These are phyloP conservation scores for Ispidina lecontei DNA, from an alignment of 2,797 vertebrate species.

Conservation along the genomic window DNA sequence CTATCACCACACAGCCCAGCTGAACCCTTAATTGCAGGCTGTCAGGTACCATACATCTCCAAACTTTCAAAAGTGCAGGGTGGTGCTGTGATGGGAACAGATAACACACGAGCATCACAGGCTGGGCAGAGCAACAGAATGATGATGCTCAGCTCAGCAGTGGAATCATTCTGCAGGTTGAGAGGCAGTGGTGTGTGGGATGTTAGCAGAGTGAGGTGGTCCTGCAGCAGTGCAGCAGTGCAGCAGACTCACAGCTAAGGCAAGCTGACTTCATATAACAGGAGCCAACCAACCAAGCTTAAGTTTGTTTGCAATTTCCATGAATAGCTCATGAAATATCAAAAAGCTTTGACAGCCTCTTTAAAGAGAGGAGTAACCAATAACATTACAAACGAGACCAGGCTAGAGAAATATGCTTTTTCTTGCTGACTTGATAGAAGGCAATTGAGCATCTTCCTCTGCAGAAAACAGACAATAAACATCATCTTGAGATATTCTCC, in stretches of 20 bases:
- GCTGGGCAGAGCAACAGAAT: not conserved
- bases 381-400: not conserved
- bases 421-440: not conserved
- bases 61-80: not conserved
- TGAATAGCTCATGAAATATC: not conserved
- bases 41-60: not conserved
- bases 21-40: conserved; percentile 9
- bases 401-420: not conserved
- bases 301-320: not conserved
- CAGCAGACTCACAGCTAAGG: not conserved
- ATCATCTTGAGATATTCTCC: not conserved
- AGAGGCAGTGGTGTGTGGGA: not conserved
- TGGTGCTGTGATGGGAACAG: not conserved
- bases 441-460: not conserved
- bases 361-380: not conserved
- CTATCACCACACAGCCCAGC: not conserved
- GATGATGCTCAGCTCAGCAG: not conserved
- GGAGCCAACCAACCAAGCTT: not conserved
- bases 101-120: not conserved
- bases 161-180: not conserved
- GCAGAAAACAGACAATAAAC: not conserved
- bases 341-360: not conserved
- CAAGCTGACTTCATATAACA: not conserved
- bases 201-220: not conserved
- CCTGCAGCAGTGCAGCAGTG: not conserved